phyloP scores from a whole-genome alignment of 2,797 vertebrate species.

The Pelodytes ibericus region DNA sequence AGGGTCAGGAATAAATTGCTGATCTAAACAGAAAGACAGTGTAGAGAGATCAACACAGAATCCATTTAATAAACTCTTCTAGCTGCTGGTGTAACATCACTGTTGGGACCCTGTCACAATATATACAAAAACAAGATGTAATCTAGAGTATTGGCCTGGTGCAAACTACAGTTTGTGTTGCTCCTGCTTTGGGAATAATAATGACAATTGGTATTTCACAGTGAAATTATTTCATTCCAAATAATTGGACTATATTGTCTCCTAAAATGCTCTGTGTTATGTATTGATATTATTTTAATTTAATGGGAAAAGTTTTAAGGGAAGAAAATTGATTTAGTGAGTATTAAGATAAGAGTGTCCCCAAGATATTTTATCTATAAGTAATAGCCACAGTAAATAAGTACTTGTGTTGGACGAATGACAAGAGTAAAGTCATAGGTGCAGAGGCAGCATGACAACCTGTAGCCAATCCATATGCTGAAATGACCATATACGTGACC shows the following conservation, averaged over 20 bases:
- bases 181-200: background rate
- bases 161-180: slow-evolving; percentile 22
- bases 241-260: background rate
- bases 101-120: background rate
- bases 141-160: slow-evolving; percentile 9
- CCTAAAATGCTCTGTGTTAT: background rate
- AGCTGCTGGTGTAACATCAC: slow-evolving; percentile 7
- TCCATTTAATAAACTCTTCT: background rate
- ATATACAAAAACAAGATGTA: slow-evolving; percentile 8
- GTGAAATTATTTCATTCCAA: slow-evolving; percentile 7
- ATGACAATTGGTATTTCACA: slow-evolving; percentile 13
- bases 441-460: too few species aligned
- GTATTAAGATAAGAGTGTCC: too few species aligned
- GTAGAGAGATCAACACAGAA: background rate
- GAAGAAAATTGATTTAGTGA: too few species aligned
- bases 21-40: background rate
- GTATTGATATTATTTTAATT: too few species aligned
- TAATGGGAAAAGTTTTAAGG: too few species aligned
- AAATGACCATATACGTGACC: too few species aligned
- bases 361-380: too few species aligned
- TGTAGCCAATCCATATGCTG: too few species aligned
- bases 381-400: too few species aligned
- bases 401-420: too few species aligned
- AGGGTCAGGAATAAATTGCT: background rate
- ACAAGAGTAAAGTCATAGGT: too few species aligned